These are phyloP conservation scores for Acleris laterana DNA, from an alignment of 2,888 invertebrate genomes.

Conservation along the genomic window DNA sequence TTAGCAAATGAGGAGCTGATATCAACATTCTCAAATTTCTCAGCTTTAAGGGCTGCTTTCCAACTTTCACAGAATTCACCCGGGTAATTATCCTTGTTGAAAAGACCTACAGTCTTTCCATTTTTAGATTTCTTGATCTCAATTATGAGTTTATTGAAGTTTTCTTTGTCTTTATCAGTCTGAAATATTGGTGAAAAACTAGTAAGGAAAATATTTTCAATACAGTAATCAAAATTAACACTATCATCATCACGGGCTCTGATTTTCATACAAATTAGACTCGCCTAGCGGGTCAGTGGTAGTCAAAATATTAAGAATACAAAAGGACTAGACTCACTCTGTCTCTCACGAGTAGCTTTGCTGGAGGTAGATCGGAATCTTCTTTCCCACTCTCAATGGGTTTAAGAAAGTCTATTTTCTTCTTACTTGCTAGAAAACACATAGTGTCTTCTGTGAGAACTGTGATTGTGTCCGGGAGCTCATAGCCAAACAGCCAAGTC, in stretches of 20 bases:
- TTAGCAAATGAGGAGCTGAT: conserved; percentile 93
- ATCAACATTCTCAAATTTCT: conserved; percentile 93
- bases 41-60: conserved; percentile 90
- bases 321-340: conserved; percentile 86
- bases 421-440: conserved; percentile 97
- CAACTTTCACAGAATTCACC: conserved; percentile 97
- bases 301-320: too few relatives aligned
- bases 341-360: conserved; percentile 94
- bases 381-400: conserved; percentile 94
- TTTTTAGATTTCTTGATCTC: conserved; percentile 94
- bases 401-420: conserved; percentile 98
- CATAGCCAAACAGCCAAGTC: conserved; percentile 99
- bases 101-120: conserved; percentile 95
- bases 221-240: too few relatives aligned
- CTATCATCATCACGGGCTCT: too few relatives aligned
- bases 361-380: conserved; percentile 90
- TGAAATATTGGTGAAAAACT: conserved; percentile 50
- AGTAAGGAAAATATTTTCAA: neutral
- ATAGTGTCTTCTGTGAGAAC: conserved; percentile 94
- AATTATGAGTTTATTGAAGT: conserved; percentile 90
- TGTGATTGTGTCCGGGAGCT: conserved; percentile 97
- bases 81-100: conserved; percentile 96
- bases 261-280: too few relatives aligned
- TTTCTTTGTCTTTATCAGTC: conserved; percentile 96
- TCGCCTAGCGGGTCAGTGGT: too few relatives aligned